Conservation (phyloP, 2,888 invertebrate genomes). For the Tigriopus californicus region DNA sequence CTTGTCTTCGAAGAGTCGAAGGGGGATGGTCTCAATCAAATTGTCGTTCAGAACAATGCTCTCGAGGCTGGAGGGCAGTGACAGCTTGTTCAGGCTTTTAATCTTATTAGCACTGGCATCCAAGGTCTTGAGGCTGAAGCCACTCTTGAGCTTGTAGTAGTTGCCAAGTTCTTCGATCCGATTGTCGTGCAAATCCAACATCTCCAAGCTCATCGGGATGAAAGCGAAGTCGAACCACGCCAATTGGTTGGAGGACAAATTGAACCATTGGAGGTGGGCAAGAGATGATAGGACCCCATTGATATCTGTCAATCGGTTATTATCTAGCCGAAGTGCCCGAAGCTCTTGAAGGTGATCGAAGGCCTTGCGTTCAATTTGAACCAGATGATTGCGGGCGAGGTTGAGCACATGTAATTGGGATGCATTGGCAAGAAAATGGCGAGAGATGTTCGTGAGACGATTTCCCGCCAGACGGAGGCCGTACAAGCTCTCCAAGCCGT, state of each 20-base stretch:
- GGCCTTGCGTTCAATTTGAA: slow-evolving; percentile 53
- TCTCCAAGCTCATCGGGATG: slow-evolving; percentile 51
- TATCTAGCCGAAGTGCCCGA: slow-evolving; percentile 58
- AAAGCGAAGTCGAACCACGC: slow-evolving; percentile 56
- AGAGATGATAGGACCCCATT: slow-evolving; percentile 57
- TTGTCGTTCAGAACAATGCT: slow-evolving; percentile 58
- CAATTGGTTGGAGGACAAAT: slow-evolving; percentile 39
- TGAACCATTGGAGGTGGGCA: slow-evolving; percentile 19
- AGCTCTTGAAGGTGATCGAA: slow-evolving; percentile 57
- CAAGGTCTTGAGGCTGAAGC: slow-evolving; percentile 44
- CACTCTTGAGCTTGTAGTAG: slow-evolving; percentile 62
- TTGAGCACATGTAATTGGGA: slow-evolving; percentile 57
- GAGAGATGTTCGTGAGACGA: slow-evolving; percentile 58
- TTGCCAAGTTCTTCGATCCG: slow-evolving; percentile 60
- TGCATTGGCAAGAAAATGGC: slow-evolving; percentile 35
- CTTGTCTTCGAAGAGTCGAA: slow-evolving; percentile 49
- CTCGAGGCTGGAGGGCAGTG: slow-evolving; percentile 62
- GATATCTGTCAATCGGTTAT: slow-evolving; percentile 58
- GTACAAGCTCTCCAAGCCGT: slow-evolving; percentile 65
- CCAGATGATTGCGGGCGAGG: slow-evolving; percentile 58
- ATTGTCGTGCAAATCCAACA: slow-evolving; percentile 66
- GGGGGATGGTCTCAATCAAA: slow-evolving; percentile 34
- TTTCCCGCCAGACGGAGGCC: slow-evolving; percentile 76
- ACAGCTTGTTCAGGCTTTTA: slow-evolving; percentile 58
- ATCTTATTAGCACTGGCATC: slow-evolving; percentile 63